Percentiles rank a stretch among this genome's conserved stretches.
These are phyloP conservation scores for Habropoda laboriosa DNA, from an alignment of 1,140 invertebrate species.

Conservation along the genomic window DNA sequence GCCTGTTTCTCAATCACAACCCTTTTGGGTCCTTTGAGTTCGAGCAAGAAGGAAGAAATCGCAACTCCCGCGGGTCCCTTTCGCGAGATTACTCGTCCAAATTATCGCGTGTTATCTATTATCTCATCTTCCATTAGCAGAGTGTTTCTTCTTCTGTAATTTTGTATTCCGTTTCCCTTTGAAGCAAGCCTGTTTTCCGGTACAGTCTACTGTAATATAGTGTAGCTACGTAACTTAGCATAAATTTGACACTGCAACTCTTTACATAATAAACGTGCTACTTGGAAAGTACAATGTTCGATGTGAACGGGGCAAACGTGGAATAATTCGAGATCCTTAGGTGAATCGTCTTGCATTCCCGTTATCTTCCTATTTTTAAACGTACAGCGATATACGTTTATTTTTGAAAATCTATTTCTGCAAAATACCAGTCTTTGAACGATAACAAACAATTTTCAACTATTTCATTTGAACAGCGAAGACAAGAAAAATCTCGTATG, in stretches of 20 bases:
- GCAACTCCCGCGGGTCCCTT: too few species aligned
- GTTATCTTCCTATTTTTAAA: neutral
- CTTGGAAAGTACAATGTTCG: neutral
- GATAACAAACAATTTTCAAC: neutral
- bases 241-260: neutral
- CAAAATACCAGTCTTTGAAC: neutral
- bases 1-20: too few species aligned
- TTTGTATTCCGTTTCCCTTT: neutral
- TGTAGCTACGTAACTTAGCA: neutral
- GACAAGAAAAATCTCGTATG: too few species aligned
- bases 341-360: neutral
- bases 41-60: too few species aligned
- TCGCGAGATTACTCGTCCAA: neutral
- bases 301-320: neutral
- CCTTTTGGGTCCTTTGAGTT: too few species aligned
- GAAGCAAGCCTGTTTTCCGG: neutral
- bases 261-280: neutral
- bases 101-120: neutral
- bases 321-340: neutral
- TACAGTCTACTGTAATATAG: neutral
- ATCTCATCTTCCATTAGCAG: neutral
- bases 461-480: neutral
- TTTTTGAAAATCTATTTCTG: neutral
- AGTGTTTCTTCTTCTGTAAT: neutral
- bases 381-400: neutral